Percentiles rank a stretch among this genome's conserved stretches.
phyloP scores from a whole-genome alignment of 2,113 vertebrate genomes.

The Chinchilla lanigera region DNA sequence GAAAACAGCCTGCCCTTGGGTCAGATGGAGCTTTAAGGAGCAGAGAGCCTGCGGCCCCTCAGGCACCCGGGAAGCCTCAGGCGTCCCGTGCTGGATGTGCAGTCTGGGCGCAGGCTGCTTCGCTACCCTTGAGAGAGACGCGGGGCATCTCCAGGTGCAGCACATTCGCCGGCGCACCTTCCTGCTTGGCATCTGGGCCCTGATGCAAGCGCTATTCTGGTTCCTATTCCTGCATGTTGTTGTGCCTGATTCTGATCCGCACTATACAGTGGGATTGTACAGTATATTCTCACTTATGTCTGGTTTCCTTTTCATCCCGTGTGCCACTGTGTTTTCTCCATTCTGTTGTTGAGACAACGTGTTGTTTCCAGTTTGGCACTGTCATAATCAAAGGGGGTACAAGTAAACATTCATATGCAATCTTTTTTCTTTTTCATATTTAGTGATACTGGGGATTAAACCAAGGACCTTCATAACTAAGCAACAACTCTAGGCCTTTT shows the following conservation, averaged over 20 bases:
- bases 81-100: background rate
- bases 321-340: background rate
- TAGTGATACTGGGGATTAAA: background rate
- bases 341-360: background rate
- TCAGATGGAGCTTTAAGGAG: background rate
- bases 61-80: background rate
- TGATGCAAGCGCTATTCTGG: rapidly evolving
- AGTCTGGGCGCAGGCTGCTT: background rate
- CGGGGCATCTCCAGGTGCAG: no score
- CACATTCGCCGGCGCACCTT: background rate
- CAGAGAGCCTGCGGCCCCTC: background rate
- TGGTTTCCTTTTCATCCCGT: background rate
- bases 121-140: background rate
- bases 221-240: background rate
- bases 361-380: no score
- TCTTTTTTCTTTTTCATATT: background rate
- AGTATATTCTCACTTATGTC: background rate
- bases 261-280: background rate
- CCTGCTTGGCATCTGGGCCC: background rate
- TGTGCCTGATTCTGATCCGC: no score
- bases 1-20: background rate
- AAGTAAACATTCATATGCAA: background rate
- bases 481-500: background rate
- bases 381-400: no score
- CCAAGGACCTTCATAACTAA: background rate